phyloP scores from a whole-genome alignment of 2,888 invertebrate species.

The Slavum lentiscoides region DNA sequence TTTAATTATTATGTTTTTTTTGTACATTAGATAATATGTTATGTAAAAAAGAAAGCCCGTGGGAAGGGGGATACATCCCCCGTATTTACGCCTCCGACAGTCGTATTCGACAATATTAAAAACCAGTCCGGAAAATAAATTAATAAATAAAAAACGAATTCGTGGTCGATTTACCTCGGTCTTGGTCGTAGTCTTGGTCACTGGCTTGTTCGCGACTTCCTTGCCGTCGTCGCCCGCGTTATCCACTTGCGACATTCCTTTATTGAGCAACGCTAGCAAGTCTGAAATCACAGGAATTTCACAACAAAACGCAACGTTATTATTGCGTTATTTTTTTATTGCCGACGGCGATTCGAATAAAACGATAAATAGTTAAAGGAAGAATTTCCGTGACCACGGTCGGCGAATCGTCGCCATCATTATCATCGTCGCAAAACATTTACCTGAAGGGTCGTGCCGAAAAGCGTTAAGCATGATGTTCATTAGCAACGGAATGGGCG shows the following conservation, averaged over 20 bases:
- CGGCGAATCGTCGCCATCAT: background rate
- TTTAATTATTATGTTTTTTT: too few species aligned
- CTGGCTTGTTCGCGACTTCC: background rate
- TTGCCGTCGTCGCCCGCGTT: background rate
- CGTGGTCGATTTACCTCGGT: constrained; percentile 27
- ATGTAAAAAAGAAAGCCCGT: too few species aligned
- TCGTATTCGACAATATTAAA: too few species aligned
- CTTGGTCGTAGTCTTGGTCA: constrained; percentile 30
- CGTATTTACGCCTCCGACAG: too few species aligned
- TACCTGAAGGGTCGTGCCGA: constrained; percentile 36
- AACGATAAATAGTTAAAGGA: too few species aligned
- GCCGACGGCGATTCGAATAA: too few species aligned
- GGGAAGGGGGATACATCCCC: too few species aligned
- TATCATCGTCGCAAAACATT: background rate
- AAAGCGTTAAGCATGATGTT: constrained; percentile 48
- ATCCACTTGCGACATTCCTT: background rate
- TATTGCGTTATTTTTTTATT: background rate
- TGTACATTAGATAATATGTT: too few species aligned
- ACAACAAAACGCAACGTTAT: background rate
- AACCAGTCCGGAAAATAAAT: too few species aligned
- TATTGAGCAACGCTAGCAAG: constrained; percentile 8
- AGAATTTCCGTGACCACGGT: too few species aligned
- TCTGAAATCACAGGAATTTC: background rate
- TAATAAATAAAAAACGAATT: too few species aligned
- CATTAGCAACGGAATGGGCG: constrained; percentile 35